Base-by-base conservation (phyloP, 2,888 invertebrate genomes). In the Andrena trimmerana region DNA sequence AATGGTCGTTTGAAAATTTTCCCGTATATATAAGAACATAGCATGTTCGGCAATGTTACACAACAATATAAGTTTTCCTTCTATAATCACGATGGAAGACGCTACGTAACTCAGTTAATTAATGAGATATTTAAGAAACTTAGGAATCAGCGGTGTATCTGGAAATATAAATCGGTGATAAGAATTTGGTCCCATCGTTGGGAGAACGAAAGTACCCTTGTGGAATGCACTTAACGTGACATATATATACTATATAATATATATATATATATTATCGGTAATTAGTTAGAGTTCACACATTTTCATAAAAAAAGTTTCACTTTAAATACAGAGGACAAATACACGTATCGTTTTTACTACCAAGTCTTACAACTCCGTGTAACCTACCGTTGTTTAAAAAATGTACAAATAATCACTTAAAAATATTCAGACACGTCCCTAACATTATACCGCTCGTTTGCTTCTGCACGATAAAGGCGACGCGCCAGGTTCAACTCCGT, bases 131-230 rank as follows among this genome's bases (percentile, higher is more conserved):
- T 8, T 27, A 62, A 63, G 76, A 71, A 85, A 76, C 60, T 13
- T 60, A 77, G 77, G 29, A 36, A 60, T 10, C 10, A 75, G 0
- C 31, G 48, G 24, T 69, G 48, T 27, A 52, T 20, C 31, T 65
- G n/a, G 33, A 72, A 83, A 54, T 54, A 67, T 48, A 80, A 81
- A 74, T 66, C 63, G 33, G 83, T 78, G 16, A 69, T 8, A 60
- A n/a, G 48, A 69, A 75, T 85, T 87, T 83, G 88, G 83, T 87
- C 81, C 85, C 75, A 52, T 70, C 72, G 27, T 24, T 77, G 79
- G 75, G 78, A 83, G 13, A 81, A 79, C 50, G 29, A 78, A 70
- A 59, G 59, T 71, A 48, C 63, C 16, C 54, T 69, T 13, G 62
- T 69, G 78, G 78, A 76, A 84, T 84, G 85, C 66, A 71, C 48